phyloP scores from a whole-genome alignment of 2,797 vertebrate genomes.

The Smutsia gigantea region DNA sequence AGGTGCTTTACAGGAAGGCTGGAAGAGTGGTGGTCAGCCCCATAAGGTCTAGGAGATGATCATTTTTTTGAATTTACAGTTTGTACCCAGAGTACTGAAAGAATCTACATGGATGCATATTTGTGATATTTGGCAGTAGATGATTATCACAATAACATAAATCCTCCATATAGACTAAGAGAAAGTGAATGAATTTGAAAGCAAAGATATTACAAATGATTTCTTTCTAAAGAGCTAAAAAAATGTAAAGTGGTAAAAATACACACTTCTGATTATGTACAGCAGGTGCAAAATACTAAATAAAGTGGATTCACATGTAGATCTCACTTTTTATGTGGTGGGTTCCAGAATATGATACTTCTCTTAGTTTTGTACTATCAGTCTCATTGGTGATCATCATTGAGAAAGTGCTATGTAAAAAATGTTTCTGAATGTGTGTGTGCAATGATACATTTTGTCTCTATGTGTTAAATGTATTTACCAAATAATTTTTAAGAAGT shows the following conservation, averaged over 20 bases:
- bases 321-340: background rate
- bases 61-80: background rate
- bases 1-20: background rate
- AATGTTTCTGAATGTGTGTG: background rate
- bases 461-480: background rate
- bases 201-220: background rate
- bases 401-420: background rate
- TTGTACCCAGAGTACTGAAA: background rate
- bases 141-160: background rate
- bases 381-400: background rate
- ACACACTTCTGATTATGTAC: background rate
- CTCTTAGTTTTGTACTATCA: background rate
- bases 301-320: background rate
- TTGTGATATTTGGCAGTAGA: background rate
- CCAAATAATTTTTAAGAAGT: background rate
- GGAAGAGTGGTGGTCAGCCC: accelerated
- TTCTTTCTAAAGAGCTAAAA: background rate
- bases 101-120: background rate
- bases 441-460: background rate
- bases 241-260: background rate
- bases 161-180: background rate
- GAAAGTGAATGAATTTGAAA: background rate
- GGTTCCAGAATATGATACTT: background rate
- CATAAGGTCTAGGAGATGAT: background rate
- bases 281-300: background rate